Evolutionary conservation across 2,797 vertebrate species (phyloP).

Genomic region (Poliocrania exsul): DNA sequence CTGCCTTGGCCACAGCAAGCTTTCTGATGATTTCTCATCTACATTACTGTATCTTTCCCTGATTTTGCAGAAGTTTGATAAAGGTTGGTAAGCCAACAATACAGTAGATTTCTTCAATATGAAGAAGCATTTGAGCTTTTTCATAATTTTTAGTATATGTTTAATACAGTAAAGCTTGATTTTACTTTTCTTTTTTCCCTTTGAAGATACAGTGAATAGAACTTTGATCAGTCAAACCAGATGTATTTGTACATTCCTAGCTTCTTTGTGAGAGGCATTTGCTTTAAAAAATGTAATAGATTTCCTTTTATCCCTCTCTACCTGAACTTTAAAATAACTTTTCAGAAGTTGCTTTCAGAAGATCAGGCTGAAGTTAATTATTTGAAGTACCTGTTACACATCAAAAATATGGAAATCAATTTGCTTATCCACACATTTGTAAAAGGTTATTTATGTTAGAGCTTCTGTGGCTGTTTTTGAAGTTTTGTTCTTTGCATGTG

Average conservation of each 20-base stretch:
- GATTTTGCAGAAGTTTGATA: neutral
- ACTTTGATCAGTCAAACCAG: neutral
- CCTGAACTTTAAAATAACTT: constrained; percentile 16
- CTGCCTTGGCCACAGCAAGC: neutral
- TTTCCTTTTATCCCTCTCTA: neutral
- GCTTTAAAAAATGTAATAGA: constrained; percentile 1
- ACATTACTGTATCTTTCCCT: neutral
- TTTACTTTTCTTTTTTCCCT: constrained; percentile 13
- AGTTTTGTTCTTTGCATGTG: neutral
- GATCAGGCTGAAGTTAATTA: neutral
- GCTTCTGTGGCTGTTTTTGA: neutral
- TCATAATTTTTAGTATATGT: neutral
- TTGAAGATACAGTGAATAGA: neutral
- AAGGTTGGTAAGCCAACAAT: neutral
- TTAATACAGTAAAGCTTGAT: neutral
- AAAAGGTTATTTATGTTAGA: neutral
- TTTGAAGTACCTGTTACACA: neutral
- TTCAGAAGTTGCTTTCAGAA: neutral
- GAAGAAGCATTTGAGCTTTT: neutral
- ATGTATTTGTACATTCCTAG: neutral
- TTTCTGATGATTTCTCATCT: neutral
- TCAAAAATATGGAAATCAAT: neutral
- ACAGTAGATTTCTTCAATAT: neutral
- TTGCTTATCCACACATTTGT: neutral
- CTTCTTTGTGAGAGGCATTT: neutral